A percentile compares a stretch with the other conserved stretches of the same genome.
Conservation (phyloP, 2,113 vertebrate species). For the Microtus richardsoni region DNA sequence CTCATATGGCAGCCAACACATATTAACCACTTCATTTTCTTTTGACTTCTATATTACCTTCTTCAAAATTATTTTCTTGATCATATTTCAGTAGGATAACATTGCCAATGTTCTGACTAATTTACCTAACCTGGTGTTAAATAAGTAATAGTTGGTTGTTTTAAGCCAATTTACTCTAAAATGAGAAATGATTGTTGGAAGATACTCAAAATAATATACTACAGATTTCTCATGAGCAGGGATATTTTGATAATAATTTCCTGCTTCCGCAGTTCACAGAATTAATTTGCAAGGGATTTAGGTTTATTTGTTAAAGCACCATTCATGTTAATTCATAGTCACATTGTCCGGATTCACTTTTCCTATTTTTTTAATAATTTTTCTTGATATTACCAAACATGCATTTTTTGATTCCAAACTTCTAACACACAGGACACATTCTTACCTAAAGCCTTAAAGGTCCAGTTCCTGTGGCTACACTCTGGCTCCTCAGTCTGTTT, state of each 20-base stretch:
- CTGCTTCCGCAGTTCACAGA: background rate
- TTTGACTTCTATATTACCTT: background rate
- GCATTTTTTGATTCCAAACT: background rate
- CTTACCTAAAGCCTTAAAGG: accelerated
- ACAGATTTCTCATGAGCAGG: background rate
- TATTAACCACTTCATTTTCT: background rate
- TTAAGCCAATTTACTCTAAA: background rate
- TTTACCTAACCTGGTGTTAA: background rate
- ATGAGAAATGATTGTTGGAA: background rate
- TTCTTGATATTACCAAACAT: background rate
- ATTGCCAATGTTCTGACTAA: background rate
- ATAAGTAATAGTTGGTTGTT: background rate
- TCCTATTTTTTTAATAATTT: background rate
- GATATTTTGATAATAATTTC: background rate
- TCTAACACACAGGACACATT: background rate
- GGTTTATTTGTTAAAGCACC: conserved; percentile 9
- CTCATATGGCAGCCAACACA: background rate
- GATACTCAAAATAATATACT: background rate
- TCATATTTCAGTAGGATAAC: background rate
- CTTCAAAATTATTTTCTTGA: background rate
- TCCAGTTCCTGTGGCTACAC: background rate
- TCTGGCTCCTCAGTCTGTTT: accelerated
- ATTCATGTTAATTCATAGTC: background rate
- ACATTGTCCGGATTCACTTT: background rate
- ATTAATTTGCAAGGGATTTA: background rate